Base-by-base conservation (phyloP, 2,797 vertebrate species). In the Acanthurus leucopareius region DNA sequence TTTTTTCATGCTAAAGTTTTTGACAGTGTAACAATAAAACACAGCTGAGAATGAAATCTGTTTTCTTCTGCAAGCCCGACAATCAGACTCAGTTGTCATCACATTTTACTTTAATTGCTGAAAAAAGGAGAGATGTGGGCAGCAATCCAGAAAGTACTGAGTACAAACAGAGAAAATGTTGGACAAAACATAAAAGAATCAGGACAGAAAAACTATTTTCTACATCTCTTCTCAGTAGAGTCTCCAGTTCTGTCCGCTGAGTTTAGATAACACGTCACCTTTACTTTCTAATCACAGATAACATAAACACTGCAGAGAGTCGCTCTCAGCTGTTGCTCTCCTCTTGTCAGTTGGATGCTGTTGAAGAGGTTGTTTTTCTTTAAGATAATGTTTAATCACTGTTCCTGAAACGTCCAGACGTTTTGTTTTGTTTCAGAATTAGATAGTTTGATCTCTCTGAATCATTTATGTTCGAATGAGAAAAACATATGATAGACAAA, bases 181-280 rank as follows among this genome's bases (percentile, higher is more conserved):
- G 38, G n/a, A 28, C 17, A 48, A 51, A 73, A 48, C 16, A 35
- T 35, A 52, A 51, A 63, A 51, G 14, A 35, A 63, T 32, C 14
- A 25, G 15, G 44, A 57, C 28, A 42, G 20, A 62, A 10, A 52
- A 44, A 14, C 0, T 9, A 6, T 47, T 38, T 45, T 44, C 2
- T 57, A 7, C 20, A 44, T 16, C 4, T 73, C 17, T n/a, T 65
- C 14, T 20, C n/a, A 4, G 10, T 10, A 62, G 32, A 45, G 44
- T 65, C 45, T 62, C 35, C 10, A 9, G 13, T 32, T 75, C 0
- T 45, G 4, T 63, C 22, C 32, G 11, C 2, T 22, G 11, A 25
- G 19, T 13, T 40, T n/a, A 40, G 17, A 75, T 70, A 69, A 57
- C 71, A 73, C 52, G 45, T 71, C 49, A 44, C 40, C 7, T 10